Evolutionary conservation across 2,797 vertebrate species (phyloP).

Genomic region (Emydoidea blandingii): DNA sequence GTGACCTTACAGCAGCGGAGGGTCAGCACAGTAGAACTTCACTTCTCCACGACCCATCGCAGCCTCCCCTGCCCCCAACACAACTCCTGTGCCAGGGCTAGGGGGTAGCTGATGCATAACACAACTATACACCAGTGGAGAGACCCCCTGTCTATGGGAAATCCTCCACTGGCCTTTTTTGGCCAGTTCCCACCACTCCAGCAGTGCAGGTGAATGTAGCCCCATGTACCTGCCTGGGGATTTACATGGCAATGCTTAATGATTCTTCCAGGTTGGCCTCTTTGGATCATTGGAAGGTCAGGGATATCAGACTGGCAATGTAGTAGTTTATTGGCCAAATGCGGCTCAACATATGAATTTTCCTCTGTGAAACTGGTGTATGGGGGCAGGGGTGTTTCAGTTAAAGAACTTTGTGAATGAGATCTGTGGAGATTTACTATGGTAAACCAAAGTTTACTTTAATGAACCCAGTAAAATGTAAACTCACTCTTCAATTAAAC

Average conservation of each 20-base stretch:
- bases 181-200: neutral
- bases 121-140: no score
- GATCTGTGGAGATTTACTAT: neutral
- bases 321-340: neutral
- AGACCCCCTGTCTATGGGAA: no score
- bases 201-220: neutral
- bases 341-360: neutral
- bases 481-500: neutral
- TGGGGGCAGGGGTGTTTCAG: neutral
- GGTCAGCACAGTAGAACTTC: no score
- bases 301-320: fast-evolving
- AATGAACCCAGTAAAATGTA: neutral
- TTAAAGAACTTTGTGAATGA: neutral
- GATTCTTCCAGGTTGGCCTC: neutral
- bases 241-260: neutral
- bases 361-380: neutral
- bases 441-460: neutral
- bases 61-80: no score
- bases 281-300: neutral
- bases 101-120: no score
- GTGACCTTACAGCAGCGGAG: no score
- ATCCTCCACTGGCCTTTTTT: neutral
- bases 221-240: neutral
- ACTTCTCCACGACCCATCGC: no score
- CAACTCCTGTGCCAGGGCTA: no score